Evolutionary conservation across 2,113 vertebrate species (phyloP).

Genomic region (Oceanodroma tethys): DNA sequence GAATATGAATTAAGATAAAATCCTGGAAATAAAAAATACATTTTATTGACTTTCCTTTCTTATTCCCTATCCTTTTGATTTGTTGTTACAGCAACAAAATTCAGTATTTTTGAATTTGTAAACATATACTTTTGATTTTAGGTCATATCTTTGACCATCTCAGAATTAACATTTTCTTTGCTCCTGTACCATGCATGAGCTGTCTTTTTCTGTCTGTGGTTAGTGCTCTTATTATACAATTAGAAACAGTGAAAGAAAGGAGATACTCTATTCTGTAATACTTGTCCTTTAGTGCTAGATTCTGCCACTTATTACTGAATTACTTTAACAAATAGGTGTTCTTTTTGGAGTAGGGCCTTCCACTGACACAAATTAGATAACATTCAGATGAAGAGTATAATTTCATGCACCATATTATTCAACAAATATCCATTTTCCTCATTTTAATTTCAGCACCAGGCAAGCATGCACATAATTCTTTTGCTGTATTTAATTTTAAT

Average conservation of each 20-base stretch:
- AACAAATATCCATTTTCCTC: not conserved
- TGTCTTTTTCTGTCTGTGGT: not conserved
- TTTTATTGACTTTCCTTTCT: not conserved
- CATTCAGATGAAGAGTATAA: not conserved
- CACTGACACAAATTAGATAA: not conserved
- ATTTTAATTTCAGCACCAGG: not conserved
- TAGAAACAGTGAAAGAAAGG: not conserved
- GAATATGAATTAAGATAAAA: not conserved
- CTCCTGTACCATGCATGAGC: fast-evolving
- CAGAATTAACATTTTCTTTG: not conserved
- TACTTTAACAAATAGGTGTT: not conserved
- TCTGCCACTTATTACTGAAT: not conserved
- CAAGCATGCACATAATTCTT: not conserved
- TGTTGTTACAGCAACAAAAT: not conserved
- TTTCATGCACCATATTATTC: not conserved
- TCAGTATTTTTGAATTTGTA: not conserved
- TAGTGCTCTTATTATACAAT: not conserved
- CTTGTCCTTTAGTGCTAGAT: not conserved
- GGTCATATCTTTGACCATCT: not conserved
- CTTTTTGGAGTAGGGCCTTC: not conserved
- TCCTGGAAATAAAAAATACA: not conserved
- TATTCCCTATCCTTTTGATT: not conserved
- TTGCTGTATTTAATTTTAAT: not conserved
- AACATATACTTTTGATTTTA: not conserved
- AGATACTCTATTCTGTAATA: not conserved